Conservation (phyloP, 92 coral and sea anemone genomes). For the Zoanthus gigantus region DNA sequence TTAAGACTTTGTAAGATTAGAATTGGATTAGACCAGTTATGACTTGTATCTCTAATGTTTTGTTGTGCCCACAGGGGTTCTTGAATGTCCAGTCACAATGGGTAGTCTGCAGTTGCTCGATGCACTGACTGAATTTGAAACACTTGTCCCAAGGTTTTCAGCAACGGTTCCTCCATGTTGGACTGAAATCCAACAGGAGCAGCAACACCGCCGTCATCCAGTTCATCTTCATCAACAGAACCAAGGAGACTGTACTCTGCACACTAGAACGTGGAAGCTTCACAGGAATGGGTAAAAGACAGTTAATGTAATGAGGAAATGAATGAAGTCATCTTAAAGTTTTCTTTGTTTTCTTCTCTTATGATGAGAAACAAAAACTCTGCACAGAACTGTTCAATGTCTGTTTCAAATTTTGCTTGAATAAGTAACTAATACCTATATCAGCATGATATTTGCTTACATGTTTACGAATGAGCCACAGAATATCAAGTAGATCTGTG, state of each 20-base stretch:
- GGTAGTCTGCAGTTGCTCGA: constrained; percentile 68
- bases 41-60: not conserved
- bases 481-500: too few species aligned
- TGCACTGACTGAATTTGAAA: constrained; percentile 92
- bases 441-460: too few species aligned
- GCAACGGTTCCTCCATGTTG: constrained; percentile 95
- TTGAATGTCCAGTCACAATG: constrained; percentile 64
- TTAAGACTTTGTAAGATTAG: too few species aligned
- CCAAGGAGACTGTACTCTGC: constrained; percentile 86
- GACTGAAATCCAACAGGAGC: constrained; percentile 97
- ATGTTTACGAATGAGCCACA: too few species aligned
- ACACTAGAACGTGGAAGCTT: constrained; percentile 96
- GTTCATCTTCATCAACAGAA: constrained; percentile 95
- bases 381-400: too few species aligned
- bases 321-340: too few species aligned
- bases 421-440: too few species aligned
- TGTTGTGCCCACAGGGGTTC: constrained; percentile 45
- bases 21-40: too few species aligned
- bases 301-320: not conserved
- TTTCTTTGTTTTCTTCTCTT: too few species aligned
- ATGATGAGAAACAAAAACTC: too few species aligned
- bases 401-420: too few species aligned
- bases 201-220: constrained; percentile 88
- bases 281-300: constrained; percentile 75
- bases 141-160: constrained; percentile 87